Percentiles rank a stretch among this genome's conserved stretches.
These are phyloP conservation scores for Nomada ferruginata DNA, from an alignment of 2,888 invertebrate genomes.

Conservation along the genomic window DNA sequence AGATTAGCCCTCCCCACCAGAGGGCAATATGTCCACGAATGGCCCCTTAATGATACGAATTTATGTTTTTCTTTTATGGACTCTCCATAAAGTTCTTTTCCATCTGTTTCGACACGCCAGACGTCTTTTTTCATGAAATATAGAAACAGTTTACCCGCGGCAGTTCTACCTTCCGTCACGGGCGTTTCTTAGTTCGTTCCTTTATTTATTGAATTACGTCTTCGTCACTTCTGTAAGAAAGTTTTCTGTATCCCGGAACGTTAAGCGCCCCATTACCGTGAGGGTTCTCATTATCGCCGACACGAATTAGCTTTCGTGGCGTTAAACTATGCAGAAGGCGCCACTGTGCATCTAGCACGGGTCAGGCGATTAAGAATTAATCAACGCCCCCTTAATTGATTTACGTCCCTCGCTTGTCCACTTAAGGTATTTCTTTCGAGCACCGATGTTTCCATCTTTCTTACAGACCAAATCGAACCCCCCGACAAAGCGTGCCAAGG, in stretches of 20 bases:
- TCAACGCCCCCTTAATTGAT: constrained; percentile 40
- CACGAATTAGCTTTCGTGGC: constrained; percentile 60
- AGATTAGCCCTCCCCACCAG: constrained; percentile 27
- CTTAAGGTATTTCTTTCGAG: background rate
- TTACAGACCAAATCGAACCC: background rate
- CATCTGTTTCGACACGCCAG: constrained; percentile 23
- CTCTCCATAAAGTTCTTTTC: constrained; percentile 23
- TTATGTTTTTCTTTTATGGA: constrained; percentile 37
- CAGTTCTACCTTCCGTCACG: background rate
- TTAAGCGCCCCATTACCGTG: constrained; percentile 51
- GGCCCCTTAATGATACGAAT: constrained; percentile 30
- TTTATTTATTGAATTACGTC: constrained; percentile 31
- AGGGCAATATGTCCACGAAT: constrained; percentile 24
- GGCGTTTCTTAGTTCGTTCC: background rate
- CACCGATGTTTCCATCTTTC: background rate
- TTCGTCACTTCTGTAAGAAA: constrained; percentile 13
- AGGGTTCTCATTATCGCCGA: constrained; percentile 56
- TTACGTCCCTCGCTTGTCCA: constrained; percentile 45
- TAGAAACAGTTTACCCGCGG: constrained; percentile 8
- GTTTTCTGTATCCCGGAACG: constrained; percentile 33
- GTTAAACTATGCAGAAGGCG: constrained; percentile 60
- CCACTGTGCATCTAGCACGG: constrained; percentile 23
- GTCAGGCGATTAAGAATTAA: constrained; percentile 59
- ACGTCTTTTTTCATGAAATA: constrained; percentile 29
- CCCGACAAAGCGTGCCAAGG: background rate